phyloP scores from a whole-genome alignment of 2,113 vertebrate genomes.

The Nothocercus julius region DNA sequence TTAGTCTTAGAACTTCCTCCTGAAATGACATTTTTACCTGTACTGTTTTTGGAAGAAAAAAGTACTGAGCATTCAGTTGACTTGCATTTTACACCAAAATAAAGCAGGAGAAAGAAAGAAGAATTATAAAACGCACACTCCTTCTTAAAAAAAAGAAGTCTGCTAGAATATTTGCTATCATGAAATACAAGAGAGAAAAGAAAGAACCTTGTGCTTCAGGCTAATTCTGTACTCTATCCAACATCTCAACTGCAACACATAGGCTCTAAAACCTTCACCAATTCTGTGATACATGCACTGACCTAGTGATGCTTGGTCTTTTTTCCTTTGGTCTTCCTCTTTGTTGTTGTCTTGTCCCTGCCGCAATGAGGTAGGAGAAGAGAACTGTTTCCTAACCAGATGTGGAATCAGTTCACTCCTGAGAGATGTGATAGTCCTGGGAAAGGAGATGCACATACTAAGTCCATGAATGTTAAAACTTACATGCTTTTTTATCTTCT shows the following conservation, averaged over 20 bases:
- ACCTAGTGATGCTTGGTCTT: slow-evolving; percentile 77
- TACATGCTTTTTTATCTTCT: not conserved
- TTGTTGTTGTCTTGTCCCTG: slow-evolving; percentile 81
- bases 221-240: not conserved
- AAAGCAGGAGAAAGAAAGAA: not conserved
- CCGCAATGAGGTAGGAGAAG: slow-evolving; percentile 75
- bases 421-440: slow-evolving; percentile 92
- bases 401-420: slow-evolving; percentile 94
- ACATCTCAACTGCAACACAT: not conserved
- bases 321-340: slow-evolving; percentile 85
- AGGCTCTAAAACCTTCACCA: not conserved
- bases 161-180: not conserved
- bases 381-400: slow-evolving; percentile 95
- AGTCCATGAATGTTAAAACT: not conserved
- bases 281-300: slow-evolving; percentile 23
- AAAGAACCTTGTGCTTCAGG: not conserved
- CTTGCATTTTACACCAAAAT: not conserved
- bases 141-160: not conserved
- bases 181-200: not conserved
- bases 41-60: not conserved
- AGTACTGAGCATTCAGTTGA: not conserved
- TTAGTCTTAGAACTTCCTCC: not conserved
- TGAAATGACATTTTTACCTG: not conserved
- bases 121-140: not conserved
- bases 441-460: not conserved